A percentile compares a stretch with the other conserved stretches of the same genome.
These are phyloP conservation scores for Drosophila triauraria DNA, from an alignment of 1,140 invertebrate species.

Conservation along the genomic window DNA sequence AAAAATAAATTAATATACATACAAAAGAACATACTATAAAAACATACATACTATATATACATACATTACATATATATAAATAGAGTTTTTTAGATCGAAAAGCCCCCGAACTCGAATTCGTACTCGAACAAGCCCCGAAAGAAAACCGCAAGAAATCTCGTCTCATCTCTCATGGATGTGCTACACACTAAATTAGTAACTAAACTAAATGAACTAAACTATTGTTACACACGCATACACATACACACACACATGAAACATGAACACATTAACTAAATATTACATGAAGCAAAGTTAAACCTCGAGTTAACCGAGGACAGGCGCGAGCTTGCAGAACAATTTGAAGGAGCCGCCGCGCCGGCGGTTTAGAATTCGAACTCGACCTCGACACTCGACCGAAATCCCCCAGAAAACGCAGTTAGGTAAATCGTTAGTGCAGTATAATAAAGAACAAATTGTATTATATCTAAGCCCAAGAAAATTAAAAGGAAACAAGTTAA, in stretches of 20 bases:
- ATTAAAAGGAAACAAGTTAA: conserved; percentile 47
- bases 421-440: conserved; percentile 59
- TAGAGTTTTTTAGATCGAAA: conserved; percentile 60
- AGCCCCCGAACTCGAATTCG: conserved; percentile 18
- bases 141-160: conserved; percentile 38
- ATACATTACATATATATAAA: conserved; percentile 51
- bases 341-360: conserved; percentile 10
- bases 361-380: conserved; percentile 32
- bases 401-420: conserved; percentile 23
- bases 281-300: conserved; percentile 30
- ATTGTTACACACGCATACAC: conserved; percentile 42
- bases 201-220: conserved; percentile 59
- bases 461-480: conserved; percentile 69
- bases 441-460: conserved; percentile 74
- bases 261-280: conserved; percentile 39
- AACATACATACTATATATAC: conserved; percentile 53
- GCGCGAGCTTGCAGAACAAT: conserved; percentile 13
- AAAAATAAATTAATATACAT: conserved; percentile 51
- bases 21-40: conserved; percentile 50
- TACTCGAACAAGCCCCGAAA: conserved; percentile 13
- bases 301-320: conserved; percentile 8
- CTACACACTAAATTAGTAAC: conserved; percentile 63
- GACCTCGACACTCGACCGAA: conserved; percentile 12
- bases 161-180: conserved; percentile 62
- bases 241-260: conserved; percentile 42